Evolutionary conservation across 2,888 invertebrate genomes (phyloP).

Genomic region (Drosophila anomelani): DNA sequence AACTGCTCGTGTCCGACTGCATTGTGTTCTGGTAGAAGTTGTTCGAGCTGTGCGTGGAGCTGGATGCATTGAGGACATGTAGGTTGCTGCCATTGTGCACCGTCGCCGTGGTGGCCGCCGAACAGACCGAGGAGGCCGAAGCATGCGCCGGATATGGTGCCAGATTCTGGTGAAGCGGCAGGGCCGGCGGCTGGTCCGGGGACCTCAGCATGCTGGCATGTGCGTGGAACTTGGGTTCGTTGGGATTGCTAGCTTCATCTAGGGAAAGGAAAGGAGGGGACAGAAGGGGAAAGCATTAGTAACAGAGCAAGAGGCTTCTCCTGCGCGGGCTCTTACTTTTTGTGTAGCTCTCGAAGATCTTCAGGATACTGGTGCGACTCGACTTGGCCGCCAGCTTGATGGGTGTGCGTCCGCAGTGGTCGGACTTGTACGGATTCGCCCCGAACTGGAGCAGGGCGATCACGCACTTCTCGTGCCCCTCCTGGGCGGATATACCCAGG

Average conservation of each 20-base stretch:
- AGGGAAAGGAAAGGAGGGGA: slow-evolving; percentile 6
- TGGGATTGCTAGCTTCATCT: slow-evolving; percentile 84
- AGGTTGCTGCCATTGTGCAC: slow-evolving; percentile 81
- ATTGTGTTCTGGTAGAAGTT: slow-evolving; percentile 85
- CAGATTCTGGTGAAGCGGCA: slow-evolving; percentile 80
- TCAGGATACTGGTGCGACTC: slow-evolving; percentile 93
- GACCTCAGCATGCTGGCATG: slow-evolving; percentile 82
- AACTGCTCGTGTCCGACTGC: slow-evolving; percentile 85
- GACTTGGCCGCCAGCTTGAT: slow-evolving; percentile 96
- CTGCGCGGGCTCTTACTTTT: slow-evolving; percentile 82
- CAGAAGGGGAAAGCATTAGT: slow-evolving; percentile 39
- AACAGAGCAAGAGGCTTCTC: slow-evolving; percentile 49
- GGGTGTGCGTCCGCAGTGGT: slow-evolving; percentile 94
- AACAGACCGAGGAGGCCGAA: slow-evolving; percentile 81
- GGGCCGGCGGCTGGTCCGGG: slow-evolving; percentile 84
- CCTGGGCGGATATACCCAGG: slow-evolving; percentile 97
- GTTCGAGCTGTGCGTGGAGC: slow-evolving; percentile 85
- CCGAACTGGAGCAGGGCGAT: slow-evolving; percentile 92
- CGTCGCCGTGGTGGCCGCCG: slow-evolving; percentile 81
- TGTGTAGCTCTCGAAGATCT: slow-evolving; percentile 90
- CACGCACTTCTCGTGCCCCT: slow-evolving; percentile 97
- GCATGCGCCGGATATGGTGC: slow-evolving; percentile 75
- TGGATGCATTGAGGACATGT: slow-evolving; percentile 83
- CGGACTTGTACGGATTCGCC: slow-evolving; percentile 93
- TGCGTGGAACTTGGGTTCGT: slow-evolving; percentile 83